Percentiles rank a stretch among this genome's conserved stretches.
Evolutionary conservation across 2,113 vertebrate species (phyloP).

Genomic region (Himantopus leucocephalus): DNA sequence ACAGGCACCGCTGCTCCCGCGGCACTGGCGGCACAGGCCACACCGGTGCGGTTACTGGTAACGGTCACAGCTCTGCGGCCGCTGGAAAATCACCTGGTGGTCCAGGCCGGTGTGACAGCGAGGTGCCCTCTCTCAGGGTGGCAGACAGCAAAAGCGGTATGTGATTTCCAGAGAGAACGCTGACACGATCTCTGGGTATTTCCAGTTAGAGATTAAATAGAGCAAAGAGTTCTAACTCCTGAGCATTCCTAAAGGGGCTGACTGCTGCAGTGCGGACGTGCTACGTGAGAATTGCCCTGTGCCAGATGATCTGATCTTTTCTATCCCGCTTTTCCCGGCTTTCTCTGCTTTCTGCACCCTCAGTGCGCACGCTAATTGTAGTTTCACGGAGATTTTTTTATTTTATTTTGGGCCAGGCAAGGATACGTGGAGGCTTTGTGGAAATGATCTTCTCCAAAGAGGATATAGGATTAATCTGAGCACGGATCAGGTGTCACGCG

Average conservation of each 20-base stretch:
- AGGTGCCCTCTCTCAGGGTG: background rate
- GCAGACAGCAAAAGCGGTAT: background rate
- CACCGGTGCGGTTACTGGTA: background rate
- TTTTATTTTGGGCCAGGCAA: background rate
- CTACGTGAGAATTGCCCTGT: background rate
- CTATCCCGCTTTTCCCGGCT: background rate
- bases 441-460: background rate
- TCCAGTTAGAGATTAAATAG: background rate
- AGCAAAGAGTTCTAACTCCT: background rate
- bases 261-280: background rate
- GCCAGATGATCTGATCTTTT: background rate
- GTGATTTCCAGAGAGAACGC: background rate
- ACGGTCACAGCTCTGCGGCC: background rate
- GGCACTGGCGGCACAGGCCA: background rate
- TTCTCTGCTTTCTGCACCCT: background rate
- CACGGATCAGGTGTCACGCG: background rate
- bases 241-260: background rate
- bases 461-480: background rate
- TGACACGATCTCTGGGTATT: background rate
- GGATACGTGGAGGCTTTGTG: background rate
- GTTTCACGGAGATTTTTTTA: background rate
- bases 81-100: background rate
- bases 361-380: background rate
- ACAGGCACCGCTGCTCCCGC: fast-evolving
- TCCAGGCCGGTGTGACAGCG: background rate